Percentiles rank a stretch among this genome's conserved stretches.
These are phyloP conservation scores for Cataglyphis altisquamis DNA, from an alignment of 2,888 invertebrate species.

Conservation along the genomic window DNA sequence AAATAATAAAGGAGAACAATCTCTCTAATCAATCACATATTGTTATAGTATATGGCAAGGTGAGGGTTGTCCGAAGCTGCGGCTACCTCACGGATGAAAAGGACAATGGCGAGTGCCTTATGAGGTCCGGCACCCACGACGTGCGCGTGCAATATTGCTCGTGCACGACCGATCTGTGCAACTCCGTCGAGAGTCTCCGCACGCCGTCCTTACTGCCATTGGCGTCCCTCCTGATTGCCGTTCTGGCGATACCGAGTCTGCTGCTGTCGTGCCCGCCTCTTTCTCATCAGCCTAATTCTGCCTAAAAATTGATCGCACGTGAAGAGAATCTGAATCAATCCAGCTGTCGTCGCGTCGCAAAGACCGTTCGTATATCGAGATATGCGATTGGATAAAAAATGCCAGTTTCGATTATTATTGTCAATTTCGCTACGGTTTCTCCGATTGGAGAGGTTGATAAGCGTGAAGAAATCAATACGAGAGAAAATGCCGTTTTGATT, in stretches of 20 bases:
- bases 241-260: constrained; percentile 68
- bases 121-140: constrained; percentile 91
- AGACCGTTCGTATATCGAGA: constrained; percentile 53
- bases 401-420: neutral
- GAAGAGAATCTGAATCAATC: constrained; percentile 60
- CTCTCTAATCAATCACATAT: neutral
- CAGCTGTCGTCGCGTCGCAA: constrained; percentile 49
- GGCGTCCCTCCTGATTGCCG: constrained; percentile 66
- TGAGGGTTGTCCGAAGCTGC: constrained; percentile 93
- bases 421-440: constrained; percentile 20
- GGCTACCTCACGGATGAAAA: constrained; percentile 91
- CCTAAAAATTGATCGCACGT: constrained; percentile 51
- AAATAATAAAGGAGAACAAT: neutral
- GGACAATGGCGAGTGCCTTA: constrained; percentile 89
- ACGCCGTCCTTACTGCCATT: constrained; percentile 73
- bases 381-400: neutral
- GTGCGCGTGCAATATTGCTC: constrained; percentile 92
- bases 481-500: neutral
- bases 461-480: too few relatives aligned
- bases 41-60: constrained; percentile 91
- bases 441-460: neutral
- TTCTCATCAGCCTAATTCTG: constrained; percentile 68
- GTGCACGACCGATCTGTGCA: constrained; percentile 93
- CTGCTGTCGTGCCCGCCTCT: constrained; percentile 62
- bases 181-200: constrained; percentile 86